A percentile compares a stretch with the other conserved stretches of the same genome.
Evolutionary conservation across 37 sponge, comb jelly and placozoan species (phyloP).

Genomic region (Crambe crambe): DNA sequence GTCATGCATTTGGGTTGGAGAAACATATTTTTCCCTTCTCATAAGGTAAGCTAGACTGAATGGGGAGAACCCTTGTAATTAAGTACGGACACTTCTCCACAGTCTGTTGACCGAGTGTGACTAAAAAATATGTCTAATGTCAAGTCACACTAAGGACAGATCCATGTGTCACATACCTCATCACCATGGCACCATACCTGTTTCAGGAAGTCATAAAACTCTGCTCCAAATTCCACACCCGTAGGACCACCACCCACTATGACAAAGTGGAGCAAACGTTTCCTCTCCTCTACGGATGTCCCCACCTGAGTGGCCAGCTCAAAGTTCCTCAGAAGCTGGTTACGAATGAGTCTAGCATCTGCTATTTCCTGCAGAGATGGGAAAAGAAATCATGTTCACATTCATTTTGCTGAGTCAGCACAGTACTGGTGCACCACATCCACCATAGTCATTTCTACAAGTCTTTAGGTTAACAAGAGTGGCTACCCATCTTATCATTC

Average conservation of each 20-base stretch:
- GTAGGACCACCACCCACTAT: constrained; percentile 94
- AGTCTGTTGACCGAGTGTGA: too few relatives aligned
- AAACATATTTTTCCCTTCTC: too few relatives aligned
- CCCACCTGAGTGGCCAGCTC: constrained; percentile 75
- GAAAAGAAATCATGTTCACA: neutral
- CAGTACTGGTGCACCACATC: too few relatives aligned
- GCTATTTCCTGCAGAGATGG: constrained; percentile 75
- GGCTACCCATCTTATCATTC: neutral
- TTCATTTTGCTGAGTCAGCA: neutral
- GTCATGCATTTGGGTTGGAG: too few relatives aligned
- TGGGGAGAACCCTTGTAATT: too few relatives aligned
- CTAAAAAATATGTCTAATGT: too few relatives aligned
- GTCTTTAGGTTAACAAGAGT: neutral
- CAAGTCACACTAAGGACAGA: too few relatives aligned
- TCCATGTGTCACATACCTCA: too few relatives aligned
- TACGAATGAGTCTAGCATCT: constrained; percentile 81
- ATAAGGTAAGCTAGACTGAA: too few relatives aligned
- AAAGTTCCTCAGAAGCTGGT: constrained; percentile 76
- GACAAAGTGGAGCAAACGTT: constrained; percentile 79
- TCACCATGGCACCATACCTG: constrained; percentile 46
- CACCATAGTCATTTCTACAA: neutral
- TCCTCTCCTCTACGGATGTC: constrained; percentile 34
- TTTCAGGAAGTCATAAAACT: constrained; percentile 88
- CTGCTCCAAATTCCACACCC: constrained; percentile 95
- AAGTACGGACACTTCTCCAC: neutral